These are phyloP conservation scores for Astur gentilis DNA, from an alignment of 2,113 vertebrate species.

Conservation along the genomic window DNA sequence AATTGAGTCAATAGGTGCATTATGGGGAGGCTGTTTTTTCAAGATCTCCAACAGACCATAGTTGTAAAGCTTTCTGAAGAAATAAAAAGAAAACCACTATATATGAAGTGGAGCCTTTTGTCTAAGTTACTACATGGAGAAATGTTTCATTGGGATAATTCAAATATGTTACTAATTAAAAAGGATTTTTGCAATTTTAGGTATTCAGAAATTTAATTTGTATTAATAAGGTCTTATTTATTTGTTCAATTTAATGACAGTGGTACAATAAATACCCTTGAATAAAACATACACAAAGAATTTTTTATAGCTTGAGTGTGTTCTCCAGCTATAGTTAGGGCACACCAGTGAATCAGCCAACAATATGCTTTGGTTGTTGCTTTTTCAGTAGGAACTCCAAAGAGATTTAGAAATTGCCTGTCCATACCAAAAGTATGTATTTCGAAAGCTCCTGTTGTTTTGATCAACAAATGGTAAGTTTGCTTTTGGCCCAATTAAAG, in stretches of 20 bases:
- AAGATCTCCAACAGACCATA: neutral
- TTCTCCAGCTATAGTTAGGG: neutral
- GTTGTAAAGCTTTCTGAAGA: constrained; percentile 7
- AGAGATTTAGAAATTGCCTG: neutral
- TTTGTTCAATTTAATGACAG: neutral
- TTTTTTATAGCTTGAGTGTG: neutral
- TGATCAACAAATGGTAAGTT: neutral
- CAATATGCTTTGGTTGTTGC: neutral
- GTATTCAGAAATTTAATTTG: neutral
- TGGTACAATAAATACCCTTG: neutral
- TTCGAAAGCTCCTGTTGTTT: neutral
- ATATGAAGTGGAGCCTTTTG: neutral
- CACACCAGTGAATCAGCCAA: neutral
- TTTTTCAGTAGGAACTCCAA: neutral
- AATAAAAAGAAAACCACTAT: neutral
- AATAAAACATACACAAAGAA: neutral
- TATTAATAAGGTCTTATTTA: neutral
- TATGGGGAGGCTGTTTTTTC: neutral
- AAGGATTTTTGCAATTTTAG: neutral
- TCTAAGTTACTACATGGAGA: neutral
- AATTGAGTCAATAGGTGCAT: neutral
- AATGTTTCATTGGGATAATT: neutral
- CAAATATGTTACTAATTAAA: neutral
- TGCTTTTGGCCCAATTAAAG: neutral
- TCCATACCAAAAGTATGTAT: neutral